phyloP scores from a whole-genome alignment of 2,888 invertebrate species.

The Dichetophora obliterata region DNA sequence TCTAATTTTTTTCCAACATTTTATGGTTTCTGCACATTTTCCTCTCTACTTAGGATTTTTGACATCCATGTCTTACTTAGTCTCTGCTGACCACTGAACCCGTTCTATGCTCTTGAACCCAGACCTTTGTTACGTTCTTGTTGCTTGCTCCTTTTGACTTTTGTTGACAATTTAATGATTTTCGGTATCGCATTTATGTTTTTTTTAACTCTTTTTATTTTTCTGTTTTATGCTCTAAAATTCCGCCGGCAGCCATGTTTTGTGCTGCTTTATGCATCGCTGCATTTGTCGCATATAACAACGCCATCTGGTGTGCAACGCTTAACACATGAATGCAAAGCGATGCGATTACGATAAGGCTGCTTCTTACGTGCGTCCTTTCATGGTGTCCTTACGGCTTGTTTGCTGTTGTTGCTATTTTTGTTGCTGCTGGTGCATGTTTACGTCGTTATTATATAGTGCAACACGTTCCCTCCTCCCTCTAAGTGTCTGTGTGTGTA shows the following conservation, averaged over 20 bases:
- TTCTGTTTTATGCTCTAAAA: neutral
- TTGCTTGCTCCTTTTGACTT: neutral
- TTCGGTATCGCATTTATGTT: neutral
- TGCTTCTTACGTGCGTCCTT: neutral
- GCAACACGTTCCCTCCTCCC: neutral
- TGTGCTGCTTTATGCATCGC: slow-evolving; percentile 21
- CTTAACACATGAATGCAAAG: slow-evolving; percentile 31
- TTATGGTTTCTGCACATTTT: too few relatives aligned
- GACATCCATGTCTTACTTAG: too few relatives aligned
- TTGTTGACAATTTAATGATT: neutral
- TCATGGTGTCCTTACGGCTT: slow-evolving; percentile 12
- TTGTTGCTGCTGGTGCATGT: slow-evolving; percentile 10
- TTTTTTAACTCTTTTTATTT: neutral
- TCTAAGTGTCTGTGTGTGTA: neutral
- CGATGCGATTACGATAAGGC: neutral
- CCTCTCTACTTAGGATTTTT: too few relatives aligned
- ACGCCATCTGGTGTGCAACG: slow-evolving; percentile 18
- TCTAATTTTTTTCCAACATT: too few relatives aligned
- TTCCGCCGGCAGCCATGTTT: slow-evolving; percentile 5
- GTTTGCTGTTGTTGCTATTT: neutral
- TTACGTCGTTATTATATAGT: slow-evolving; percentile 22
- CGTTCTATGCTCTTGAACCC: too few relatives aligned
- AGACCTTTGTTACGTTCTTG: too few relatives aligned
- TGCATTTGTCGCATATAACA: slow-evolving; percentile 22
- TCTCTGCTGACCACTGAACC: too few relatives aligned